These are phyloP conservation scores for Aurelia sp. DNA, from an alignment of 30 jellyfish, hydroid and myxozoan genomes.

Conservation along the genomic window DNA sequence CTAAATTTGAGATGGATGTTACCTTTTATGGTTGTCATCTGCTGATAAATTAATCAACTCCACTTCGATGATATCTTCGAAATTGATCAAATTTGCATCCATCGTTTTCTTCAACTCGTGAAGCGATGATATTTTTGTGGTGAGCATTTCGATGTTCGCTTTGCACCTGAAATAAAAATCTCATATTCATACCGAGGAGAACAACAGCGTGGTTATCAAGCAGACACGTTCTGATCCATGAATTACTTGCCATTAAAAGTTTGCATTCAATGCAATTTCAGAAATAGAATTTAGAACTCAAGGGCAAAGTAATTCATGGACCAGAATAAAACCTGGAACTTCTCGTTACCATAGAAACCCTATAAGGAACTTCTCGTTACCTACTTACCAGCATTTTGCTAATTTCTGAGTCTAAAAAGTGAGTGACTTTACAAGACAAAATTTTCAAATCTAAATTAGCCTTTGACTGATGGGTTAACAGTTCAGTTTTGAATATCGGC, in stretches of 20 bases:
- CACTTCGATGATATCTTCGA: constrained; percentile 25
- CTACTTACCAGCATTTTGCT: too few species aligned
- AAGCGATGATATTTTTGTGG: constrained; percentile 42
- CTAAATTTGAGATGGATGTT: neutral
- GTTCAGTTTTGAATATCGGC: too few species aligned
- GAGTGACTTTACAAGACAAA: too few species aligned
- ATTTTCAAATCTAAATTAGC: too few species aligned
- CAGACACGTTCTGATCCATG: neutral
- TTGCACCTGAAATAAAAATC: constrained; percentile 19
- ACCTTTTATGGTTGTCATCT: constrained; percentile 40
- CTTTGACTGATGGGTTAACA: too few species aligned
- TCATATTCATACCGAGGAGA: neutral
- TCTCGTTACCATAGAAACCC: too few species aligned
- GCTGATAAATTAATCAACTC: constrained; percentile 24
- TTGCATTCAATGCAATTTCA: neutral
- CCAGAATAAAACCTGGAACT: too few species aligned
- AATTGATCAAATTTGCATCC: constrained; percentile 18
- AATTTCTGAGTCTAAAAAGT: too few species aligned
- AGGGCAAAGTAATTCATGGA: too few species aligned
- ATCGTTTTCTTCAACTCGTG: neutral
- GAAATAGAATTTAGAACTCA: too few species aligned
- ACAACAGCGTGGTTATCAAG: neutral
- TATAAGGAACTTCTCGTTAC: too few species aligned
- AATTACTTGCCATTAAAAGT: neutral
- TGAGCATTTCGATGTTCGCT: constrained; percentile 30